Conservation (phyloP, 2,888 invertebrate genomes). For the Melanargia galathea region DNA sequence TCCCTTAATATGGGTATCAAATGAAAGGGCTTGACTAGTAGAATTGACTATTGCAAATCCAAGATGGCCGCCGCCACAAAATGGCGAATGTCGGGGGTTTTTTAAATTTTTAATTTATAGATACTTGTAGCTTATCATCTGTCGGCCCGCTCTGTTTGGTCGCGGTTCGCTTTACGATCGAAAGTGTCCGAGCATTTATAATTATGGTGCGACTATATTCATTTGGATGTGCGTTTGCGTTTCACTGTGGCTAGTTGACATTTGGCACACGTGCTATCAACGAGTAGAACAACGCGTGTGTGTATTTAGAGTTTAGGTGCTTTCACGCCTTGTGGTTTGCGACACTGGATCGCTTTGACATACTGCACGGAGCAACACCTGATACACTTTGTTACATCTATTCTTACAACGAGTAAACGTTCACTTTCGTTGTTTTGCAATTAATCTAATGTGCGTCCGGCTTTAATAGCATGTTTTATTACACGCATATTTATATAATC, state of each 20-base stretch:
- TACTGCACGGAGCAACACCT: conserved; percentile 46
- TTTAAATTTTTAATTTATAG: too few species aligned
- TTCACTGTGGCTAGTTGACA: conserved; percentile 73
- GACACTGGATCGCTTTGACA: conserved; percentile 69
- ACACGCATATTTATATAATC: conserved; percentile 13
- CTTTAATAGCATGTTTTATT: conserved; percentile 29
- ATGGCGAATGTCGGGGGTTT: too few species aligned
- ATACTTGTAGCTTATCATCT: conserved; percentile 49
- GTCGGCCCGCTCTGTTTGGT: conserved; percentile 46
- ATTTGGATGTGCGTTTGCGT: conserved; percentile 60
- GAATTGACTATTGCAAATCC: too few species aligned
- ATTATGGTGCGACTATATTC: conserved; percentile 49
- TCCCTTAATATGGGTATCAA: too few species aligned
- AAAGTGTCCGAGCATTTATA: conserved; percentile 62
- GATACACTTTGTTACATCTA: conserved; percentile 49
- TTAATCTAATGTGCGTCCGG: conserved; percentile 33
- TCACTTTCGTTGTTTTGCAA: conserved; percentile 42
- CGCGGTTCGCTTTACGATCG: conserved; percentile 54
- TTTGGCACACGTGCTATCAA: conserved; percentile 66
- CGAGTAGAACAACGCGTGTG: conserved; percentile 65
- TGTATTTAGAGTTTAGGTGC: conserved; percentile 59
- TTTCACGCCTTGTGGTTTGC: conserved; percentile 70
- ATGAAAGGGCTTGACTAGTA: too few species aligned
- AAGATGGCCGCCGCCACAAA: too few species aligned
- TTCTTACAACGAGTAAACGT: conserved; percentile 45